Conservation (phyloP, 2,113 vertebrate genomes). For the Apus apus region DNA sequence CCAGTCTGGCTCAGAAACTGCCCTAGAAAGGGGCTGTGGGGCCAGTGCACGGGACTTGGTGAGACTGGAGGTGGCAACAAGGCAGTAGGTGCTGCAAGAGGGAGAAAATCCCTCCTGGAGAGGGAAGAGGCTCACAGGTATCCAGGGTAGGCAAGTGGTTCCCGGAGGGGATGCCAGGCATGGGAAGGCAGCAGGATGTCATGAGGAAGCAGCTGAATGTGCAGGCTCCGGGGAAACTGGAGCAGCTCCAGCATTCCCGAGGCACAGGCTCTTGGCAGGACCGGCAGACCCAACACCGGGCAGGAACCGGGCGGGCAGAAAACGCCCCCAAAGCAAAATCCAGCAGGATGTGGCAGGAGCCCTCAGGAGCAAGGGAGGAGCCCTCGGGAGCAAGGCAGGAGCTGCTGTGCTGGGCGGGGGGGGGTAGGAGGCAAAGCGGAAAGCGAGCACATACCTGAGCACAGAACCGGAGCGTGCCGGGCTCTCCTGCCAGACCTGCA, state of each 20-base stretch:
- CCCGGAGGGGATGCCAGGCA: not conserved
- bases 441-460: constrained; percentile 15
- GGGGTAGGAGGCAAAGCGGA: not conserved
- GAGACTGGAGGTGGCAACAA: not conserved
- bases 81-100: not conserved
- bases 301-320: not conserved
- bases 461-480: not conserved
- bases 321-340: not conserved
- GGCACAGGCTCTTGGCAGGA: constrained; percentile 3
- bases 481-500: not conserved
- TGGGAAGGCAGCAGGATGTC: constrained; percentile 29
- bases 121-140: not conserved
- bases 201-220: constrained; percentile 10
- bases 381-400: not conserved
- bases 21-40: not conserved
- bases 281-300: fast-evolving
- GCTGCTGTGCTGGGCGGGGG: fast-evolving
- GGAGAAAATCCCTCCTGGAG: not conserved
- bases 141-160: not conserved
- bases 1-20: not conserved
- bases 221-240: not conserved
- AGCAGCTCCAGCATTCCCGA: constrained; percentile 36
- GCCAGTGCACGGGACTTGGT: fast-evolving
- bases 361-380: not conserved
- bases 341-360: not conserved